Base-by-base conservation (phyloP, 1,140 invertebrate genomes). In the Sinella curviseta region DNA sequence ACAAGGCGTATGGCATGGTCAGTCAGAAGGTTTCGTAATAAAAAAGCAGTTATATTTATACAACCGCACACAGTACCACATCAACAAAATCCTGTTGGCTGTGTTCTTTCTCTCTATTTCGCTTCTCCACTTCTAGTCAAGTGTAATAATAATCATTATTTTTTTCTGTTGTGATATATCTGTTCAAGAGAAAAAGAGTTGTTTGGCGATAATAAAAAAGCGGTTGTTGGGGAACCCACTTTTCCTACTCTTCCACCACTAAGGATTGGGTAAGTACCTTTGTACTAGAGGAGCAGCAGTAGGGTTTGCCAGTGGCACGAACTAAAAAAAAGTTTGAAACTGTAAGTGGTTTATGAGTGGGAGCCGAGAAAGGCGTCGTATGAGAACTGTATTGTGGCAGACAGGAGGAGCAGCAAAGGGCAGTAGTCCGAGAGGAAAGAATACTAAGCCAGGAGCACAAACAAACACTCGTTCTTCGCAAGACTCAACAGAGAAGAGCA, bases 311-410 rank as follows among this genome's bases (percentile, higher is more conserved):
- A 60, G 12, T 60, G 57, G 57, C 24, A 26, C 57, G 57, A 48
- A 48, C 8, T 48, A 48, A n/a, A 60, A 60, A 24, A 31, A 70
- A 70, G 65, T 70, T 70, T 70, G 65, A 70, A 70, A 70, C 8
- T 70, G 26, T 70, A 70, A 70, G 65, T 70, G 65, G 65, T 70
- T 70, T 70, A 70, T 70, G 65, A 70, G 65, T 70, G n/a, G 57
- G 31, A 70, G 65, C 31, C 8, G 26, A 33, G 30, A 70, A 70
- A 70, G 30, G 31, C 26, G 65, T 65, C 8, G 26, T n/a, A 26
- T 48, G 39, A 12, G 20, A 20, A 48, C 39, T 48, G 8, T 48
- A 20, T n/a, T 48, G 39, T 48, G 8, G 39, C 8, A 48, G 39
- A 48, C 39, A 48, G 39, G 39, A 4, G 17, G 4, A 48, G 17